Conservation (phyloP, 2,113 vertebrate species). For the Carollia perspicillata region DNA sequence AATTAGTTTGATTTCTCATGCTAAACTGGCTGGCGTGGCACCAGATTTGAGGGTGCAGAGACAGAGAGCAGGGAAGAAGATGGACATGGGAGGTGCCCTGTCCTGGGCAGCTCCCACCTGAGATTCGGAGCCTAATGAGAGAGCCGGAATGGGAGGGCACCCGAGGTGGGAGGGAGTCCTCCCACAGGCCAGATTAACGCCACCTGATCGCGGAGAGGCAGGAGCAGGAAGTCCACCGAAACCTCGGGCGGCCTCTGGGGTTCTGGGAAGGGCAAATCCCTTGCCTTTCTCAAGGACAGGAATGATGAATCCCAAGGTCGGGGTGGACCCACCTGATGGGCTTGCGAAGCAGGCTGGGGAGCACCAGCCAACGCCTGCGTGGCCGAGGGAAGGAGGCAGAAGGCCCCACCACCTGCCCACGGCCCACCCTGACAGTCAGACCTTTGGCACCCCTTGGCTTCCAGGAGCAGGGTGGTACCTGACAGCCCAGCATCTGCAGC, state of each 20-base stretch:
- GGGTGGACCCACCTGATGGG: background rate
- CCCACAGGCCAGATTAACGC: background rate
- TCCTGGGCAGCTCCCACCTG: background rate
- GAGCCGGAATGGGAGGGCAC: background rate
- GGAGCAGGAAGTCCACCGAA: background rate
- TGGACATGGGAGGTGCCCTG: background rate
- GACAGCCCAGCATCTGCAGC: background rate
- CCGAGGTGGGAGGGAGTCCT: background rate
- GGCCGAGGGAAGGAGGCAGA: background rate
- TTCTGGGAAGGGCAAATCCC: background rate
- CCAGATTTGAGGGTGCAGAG: conserved; percentile 48
- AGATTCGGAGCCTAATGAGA: background rate
- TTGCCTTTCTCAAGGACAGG: background rate
- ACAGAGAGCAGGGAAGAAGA: conserved; percentile 2
- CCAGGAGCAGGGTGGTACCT: background rate
- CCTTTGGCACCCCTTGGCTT: background rate
- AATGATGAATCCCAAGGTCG: background rate
- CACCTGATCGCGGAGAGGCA: background rate
- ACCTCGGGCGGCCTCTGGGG: background rate
- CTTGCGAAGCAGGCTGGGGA: background rate
- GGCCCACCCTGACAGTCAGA: too few species aligned
- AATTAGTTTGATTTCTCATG: conserved; percentile 83
- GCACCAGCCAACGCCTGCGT: background rate
- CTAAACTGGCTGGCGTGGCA: conserved; percentile 70
- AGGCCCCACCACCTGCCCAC: background rate